Conservation (phyloP, 2,888 invertebrate species). For the Xylota sylvarum region DNA sequence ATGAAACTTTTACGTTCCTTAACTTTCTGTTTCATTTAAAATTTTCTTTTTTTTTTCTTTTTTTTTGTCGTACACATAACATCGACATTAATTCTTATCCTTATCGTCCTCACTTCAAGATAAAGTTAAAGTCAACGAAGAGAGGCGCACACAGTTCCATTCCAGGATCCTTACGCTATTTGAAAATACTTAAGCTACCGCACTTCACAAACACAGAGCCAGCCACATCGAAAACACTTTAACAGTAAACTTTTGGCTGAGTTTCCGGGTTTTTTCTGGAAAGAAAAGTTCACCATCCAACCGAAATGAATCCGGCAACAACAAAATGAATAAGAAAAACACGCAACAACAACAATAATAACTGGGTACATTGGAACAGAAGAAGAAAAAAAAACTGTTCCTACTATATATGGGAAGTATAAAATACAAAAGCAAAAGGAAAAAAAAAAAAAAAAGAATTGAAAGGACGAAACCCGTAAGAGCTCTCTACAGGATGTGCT, state of each 20-base stretch:
- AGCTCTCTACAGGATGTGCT: constrained; percentile 53
- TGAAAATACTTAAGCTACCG: constrained; percentile 43
- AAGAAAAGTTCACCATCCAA: constrained; percentile 33
- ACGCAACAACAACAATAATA: constrained; percentile 29
- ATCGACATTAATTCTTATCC: constrained; percentile 14
- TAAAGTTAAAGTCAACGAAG: constrained; percentile 26
- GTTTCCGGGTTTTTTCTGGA: constrained; percentile 17
- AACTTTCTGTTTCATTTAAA: not conserved
- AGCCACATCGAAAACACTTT: constrained; percentile 43
- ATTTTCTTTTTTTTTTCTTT: not conserved
- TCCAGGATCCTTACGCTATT: constrained; percentile 4
- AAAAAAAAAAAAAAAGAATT: constrained; percentile 1
- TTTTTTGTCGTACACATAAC: not conserved
- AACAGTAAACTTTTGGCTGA: constrained; percentile 43
- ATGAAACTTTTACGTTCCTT: not conserved
- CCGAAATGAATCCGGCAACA: constrained; percentile 29
- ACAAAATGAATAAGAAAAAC: not conserved
- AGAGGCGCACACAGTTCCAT: not conserved
- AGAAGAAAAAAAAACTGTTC: not conserved
- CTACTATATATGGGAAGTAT: constrained; percentile 3
- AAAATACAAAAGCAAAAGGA: constrained; percentile 6
- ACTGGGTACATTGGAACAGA: constrained; percentile 10
- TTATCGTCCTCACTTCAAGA: constrained; percentile 4
- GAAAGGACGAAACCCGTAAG: constrained; percentile 32
- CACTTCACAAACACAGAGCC: constrained; percentile 29